These are phyloP conservation scores for Dipodomys spectabilis DNA, from an alignment of 2,113 vertebrate species.

Conservation along the genomic window DNA sequence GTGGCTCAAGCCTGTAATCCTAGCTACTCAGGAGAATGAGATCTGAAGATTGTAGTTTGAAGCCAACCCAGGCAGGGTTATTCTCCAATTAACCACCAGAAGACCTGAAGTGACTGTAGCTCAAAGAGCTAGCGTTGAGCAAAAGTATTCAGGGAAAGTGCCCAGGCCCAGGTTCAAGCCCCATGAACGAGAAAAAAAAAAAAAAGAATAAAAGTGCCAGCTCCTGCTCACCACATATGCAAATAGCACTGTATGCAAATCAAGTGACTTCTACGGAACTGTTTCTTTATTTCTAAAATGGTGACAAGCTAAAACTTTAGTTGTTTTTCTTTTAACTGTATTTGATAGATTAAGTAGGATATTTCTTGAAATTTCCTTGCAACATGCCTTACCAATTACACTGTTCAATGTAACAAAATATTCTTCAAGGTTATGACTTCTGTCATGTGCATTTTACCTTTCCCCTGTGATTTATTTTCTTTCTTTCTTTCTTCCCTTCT, in stretches of 20 bases:
- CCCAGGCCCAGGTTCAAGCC: no score
- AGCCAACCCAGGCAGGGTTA: no score
- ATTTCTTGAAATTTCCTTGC: background rate
- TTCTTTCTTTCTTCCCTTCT: background rate
- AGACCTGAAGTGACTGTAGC: no score
- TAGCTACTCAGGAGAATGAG: no score
- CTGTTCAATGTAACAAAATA: conserved; percentile 44
- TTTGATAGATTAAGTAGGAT: conserved; percentile 12
- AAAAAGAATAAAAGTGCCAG: background rate
- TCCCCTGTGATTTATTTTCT: background rate
- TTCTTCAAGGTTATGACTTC: background rate
- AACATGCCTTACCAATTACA: conserved; percentile 12
- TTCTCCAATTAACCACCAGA: no score
- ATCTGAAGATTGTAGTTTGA: no score
- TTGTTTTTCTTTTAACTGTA: background rate
- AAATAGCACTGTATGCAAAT: conserved; percentile 22
- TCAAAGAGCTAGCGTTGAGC: no score
- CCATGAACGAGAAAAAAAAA: no score
- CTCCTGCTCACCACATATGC: background rate
- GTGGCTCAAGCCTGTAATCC: no score
- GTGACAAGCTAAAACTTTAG: conserved; percentile 35
- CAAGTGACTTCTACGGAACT: background rate
- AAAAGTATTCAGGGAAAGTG: no score
- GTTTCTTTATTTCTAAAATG: conserved; percentile 30
- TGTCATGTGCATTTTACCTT: conserved; percentile 32